Conservation (phyloP, 2,888 invertebrate species). For the Pseudanteris insignis region DNA sequence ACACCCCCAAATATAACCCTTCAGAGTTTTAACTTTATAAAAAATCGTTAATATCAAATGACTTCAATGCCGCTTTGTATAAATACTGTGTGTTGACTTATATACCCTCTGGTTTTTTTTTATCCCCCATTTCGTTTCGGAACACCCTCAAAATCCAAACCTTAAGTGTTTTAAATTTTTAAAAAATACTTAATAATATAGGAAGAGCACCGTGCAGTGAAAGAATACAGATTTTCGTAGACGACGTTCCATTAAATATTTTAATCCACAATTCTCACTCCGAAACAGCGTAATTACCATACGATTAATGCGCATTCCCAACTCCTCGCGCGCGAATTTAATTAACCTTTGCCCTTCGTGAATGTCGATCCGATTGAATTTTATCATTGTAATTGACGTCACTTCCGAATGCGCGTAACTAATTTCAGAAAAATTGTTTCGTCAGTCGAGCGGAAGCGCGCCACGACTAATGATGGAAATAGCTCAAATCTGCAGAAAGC, state of each 20-base stretch:
- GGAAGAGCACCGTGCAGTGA: no score
- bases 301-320: not conserved
- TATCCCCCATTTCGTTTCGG: no score
- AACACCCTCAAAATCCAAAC: no score
- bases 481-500: slow-evolving; percentile 11
- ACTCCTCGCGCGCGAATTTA: not conserved
- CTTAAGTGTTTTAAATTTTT: no score
- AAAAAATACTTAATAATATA: no score
- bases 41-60: no score
- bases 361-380: slow-evolving; percentile 9
- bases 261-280: not conserved
- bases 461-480: not conserved
- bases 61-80: no score
- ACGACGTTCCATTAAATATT: not conserved
- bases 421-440: slow-evolving; percentile 16
- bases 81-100: no score
- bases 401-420: slow-evolving; percentile 7
- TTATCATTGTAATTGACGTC: slow-evolving; percentile 18
- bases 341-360: not conserved
- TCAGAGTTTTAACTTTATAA: no score
- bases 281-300: slow-evolving; percentile 1
- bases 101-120: no score
- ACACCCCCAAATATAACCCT: no score
- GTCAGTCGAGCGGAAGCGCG: not conserved
- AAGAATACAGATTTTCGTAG: no score